Base-by-base conservation (phyloP, 2,888 invertebrate species). In the Ormyrus labotus region DNA sequence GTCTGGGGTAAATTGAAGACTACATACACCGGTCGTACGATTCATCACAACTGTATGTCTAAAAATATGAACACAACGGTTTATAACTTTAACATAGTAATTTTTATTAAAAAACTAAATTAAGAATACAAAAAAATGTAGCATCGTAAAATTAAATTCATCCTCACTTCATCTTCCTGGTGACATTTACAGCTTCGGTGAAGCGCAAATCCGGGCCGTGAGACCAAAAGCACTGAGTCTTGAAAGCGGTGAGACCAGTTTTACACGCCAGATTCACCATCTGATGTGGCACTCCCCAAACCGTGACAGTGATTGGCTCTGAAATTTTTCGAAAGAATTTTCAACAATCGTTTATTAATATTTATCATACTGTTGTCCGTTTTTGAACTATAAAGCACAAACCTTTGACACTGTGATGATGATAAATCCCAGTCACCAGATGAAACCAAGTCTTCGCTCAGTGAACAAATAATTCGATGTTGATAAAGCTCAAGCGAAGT, bases 181-280 rank as follows among this genome's bases (percentile, higher is more conserved):
- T 61, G 6, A 71, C 80, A 60, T 84, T 85, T 2, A n/a, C 10
- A 13, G 55, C 51, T 10, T 82, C 55, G 6, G 63, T 19, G 0
- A 78, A 69, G 1, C 57, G 84, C 51, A 87, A 65, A 19, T 88
- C 85, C 5, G 87, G 84, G 5, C 85, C 85, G 61, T 89, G 90
- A 9, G 86, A 85, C 90, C 90, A 91, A 5, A 87, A 86, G 70
- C 90, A 91, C 51, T 85, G 85, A 11, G 87, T 85, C 57, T 87
- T 84, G n/a, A 84, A 69, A 11, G 85, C 81, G 10, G 84, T 81
- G 13, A 83, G 83, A 71, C 87, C 86, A 68, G 88, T 84, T 78
- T 87, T 89, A 81, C 90, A 91, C 11, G 90, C 90, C 74, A 91
- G 85, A 67, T 86, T 89, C 19, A 89, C 89, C 85, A 86, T 87